Conservation (phyloP, 2,113 vertebrate species). For the Corythoichthys intestinalis region DNA sequence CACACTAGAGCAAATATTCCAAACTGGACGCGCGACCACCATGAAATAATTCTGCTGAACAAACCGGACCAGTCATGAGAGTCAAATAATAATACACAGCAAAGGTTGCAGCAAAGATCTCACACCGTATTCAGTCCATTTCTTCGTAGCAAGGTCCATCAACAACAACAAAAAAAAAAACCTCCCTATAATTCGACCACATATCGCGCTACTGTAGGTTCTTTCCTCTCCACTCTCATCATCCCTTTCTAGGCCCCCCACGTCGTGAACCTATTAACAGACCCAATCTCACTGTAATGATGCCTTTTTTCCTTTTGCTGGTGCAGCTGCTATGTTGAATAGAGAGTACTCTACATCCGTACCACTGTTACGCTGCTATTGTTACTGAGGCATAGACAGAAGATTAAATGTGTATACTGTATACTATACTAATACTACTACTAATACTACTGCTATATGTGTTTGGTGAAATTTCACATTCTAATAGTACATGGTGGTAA, state of each 20-base stretch:
- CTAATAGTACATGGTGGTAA: not conserved
- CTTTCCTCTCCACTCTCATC: constrained; percentile 1
- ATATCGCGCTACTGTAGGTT: not conserved
- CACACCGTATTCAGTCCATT: not conserved
- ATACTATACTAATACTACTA: too few species aligned
- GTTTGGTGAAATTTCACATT: too few species aligned
- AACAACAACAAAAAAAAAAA: not conserved
- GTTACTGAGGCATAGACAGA: constrained; percentile 21
- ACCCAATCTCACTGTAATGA: constrained; percentile 30
- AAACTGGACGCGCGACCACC: too few species aligned
- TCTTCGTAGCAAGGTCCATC: not conserved
- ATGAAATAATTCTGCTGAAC: not conserved
- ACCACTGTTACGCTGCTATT: constrained; percentile 43
- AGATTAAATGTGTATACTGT: not conserved
- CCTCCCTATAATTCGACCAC: constrained; percentile 27
- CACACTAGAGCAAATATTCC: too few species aligned
- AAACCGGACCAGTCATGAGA: not conserved
- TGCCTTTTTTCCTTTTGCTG: constrained; percentile 47
- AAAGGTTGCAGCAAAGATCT: not conserved
- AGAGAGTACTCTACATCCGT: constrained; percentile 37
- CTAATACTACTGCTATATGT: too few species aligned
- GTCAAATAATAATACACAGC: too few species aligned
- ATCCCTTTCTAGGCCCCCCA: constrained; percentile 43
- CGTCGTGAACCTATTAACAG: constrained; percentile 45
- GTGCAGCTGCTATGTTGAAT: constrained; percentile 55